These are phyloP conservation scores for Allophyes oxyacanthae DNA, from an alignment of 2,888 invertebrate species.

Conservation along the genomic window DNA sequence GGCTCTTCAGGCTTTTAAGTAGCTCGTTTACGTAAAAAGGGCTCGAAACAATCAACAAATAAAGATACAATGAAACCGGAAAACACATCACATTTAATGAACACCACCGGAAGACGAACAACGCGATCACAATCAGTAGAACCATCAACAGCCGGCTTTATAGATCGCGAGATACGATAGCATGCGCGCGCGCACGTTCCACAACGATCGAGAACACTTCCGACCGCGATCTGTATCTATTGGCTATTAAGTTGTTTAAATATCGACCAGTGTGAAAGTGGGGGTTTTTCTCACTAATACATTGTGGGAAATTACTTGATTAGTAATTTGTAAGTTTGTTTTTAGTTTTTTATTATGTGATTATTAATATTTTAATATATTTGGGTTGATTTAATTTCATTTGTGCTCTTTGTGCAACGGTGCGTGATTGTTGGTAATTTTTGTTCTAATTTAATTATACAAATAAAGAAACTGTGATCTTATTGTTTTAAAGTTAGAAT, in stretches of 20 bases:
- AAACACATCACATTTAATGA: constrained; percentile 28
- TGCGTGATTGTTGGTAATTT: constrained; percentile 25
- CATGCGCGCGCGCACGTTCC: constrained; percentile 36
- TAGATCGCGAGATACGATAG: constrained; percentile 49
- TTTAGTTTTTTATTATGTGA: too few relatives aligned
- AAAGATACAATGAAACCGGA: constrained; percentile 22
- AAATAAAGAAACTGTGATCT: constrained; percentile 2
- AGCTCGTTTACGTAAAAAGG: too few relatives aligned
- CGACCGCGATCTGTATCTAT: constrained; percentile 17
- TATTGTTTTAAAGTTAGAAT: not conserved
- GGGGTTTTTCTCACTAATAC: constrained; percentile 6
- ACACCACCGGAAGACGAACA: constrained; percentile 33
- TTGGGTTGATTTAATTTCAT: constrained; percentile 24
- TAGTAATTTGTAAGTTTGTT: not conserved
- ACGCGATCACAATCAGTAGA: constrained; percentile 24
- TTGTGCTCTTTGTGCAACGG: constrained; percentile 22
- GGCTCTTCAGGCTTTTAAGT: too few relatives aligned
- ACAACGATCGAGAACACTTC: constrained; percentile 28
- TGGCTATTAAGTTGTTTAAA: constrained; percentile 31
- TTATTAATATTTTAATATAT: constrained; percentile 10
- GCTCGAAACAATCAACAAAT: not conserved
- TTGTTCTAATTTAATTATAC: constrained; percentile 29
- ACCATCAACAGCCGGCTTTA: constrained; percentile 38
- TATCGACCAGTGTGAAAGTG: constrained; percentile 29
- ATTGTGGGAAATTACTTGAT: constrained; percentile 12